These are phyloP conservation scores for Plutella xylostella DNA, from an alignment of 2,888 invertebrate species.

Conservation along the genomic window DNA sequence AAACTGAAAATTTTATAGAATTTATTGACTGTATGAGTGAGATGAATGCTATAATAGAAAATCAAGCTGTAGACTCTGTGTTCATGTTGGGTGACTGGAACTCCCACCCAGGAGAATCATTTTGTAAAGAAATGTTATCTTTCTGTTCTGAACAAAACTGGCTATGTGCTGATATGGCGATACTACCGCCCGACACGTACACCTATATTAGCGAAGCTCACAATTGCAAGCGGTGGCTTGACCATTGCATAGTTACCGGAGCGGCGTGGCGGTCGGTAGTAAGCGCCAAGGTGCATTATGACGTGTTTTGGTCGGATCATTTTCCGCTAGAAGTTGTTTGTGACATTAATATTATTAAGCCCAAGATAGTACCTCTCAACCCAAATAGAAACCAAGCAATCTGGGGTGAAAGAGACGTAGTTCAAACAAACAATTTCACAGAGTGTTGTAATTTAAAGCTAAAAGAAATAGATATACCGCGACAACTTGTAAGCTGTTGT, in stretches of 20 bases:
- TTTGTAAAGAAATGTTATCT: slow-evolving; percentile 16
- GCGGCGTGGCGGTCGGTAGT: slow-evolving; percentile 6
- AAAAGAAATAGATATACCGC: too few species aligned
- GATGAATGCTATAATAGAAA: too few species aligned
- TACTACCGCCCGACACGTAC: slow-evolving; percentile 10
- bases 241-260: slow-evolving; percentile 16
- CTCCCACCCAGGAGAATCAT: slow-evolving; percentile 17
- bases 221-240: slow-evolving; percentile 15
- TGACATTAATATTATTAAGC: slow-evolving; percentile 4
- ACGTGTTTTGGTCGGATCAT: slow-evolving; percentile 17
- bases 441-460: too few species aligned
- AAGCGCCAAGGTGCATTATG: background rate
- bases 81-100: background rate
- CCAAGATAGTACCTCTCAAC: slow-evolving; percentile 8
- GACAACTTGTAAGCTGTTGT: too few species aligned
- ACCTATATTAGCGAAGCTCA: slow-evolving; percentile 20
- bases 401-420: too few species aligned
- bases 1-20: too few species aligned
- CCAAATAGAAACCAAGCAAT: too few species aligned
- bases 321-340: slow-evolving; percentile 15
- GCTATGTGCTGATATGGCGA: slow-evolving; percentile 16
- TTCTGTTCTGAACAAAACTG: slow-evolving; percentile 15
- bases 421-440: too few species aligned
- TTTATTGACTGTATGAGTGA: too few species aligned
- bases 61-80: background rate